These are phyloP conservation scores for Xiphias gladius DNA, from an alignment of 2,113 vertebrate species.

Conservation along the genomic window DNA sequence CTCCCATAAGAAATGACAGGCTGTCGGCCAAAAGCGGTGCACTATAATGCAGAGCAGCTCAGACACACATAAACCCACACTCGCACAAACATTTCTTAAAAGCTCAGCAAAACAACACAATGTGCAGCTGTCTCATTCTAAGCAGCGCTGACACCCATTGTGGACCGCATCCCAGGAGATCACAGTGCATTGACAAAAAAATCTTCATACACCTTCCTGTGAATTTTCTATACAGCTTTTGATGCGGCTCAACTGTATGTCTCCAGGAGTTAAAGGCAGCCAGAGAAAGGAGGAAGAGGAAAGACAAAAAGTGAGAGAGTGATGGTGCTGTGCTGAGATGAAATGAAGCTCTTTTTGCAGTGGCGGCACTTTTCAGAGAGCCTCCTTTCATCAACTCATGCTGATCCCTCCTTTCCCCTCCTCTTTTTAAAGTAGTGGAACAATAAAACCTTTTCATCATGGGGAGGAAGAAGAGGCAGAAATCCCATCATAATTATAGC, in stretches of 20 bases:
- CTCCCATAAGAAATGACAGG: slow-evolving; percentile 55
- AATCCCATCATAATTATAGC: slow-evolving; percentile 71
- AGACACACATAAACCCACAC: slow-evolving; percentile 29
- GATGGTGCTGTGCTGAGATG: slow-evolving; percentile 54
- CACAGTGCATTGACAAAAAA: slow-evolving; percentile 53
- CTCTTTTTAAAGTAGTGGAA: slow-evolving; percentile 52
- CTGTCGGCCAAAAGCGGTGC: slow-evolving; percentile 47
- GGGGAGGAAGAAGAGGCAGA: slow-evolving; percentile 51
- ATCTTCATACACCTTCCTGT: slow-evolving; percentile 38
- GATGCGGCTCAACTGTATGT: slow-evolving; percentile 27
- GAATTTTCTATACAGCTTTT: slow-evolving; percentile 49
- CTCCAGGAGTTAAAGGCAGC: slow-evolving; percentile 40
- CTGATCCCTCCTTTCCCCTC: slow-evolving; percentile 53
- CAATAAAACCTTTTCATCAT: slow-evolving; percentile 74
- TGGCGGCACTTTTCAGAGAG: slow-evolving; percentile 54
- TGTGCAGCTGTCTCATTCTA: slow-evolving; percentile 49
- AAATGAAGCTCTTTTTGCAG: slow-evolving; percentile 51
- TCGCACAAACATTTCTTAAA: slow-evolving; percentile 60
- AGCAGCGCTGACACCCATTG: slow-evolving; percentile 57
- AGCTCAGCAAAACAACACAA: slow-evolving; percentile 71
- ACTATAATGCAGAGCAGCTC: slow-evolving; percentile 47
- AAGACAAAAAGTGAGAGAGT: slow-evolving; percentile 43
- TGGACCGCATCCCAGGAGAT: slow-evolving; percentile 56
- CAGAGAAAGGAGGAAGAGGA: slow-evolving; percentile 14
- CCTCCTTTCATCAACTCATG: slow-evolving; percentile 67